A percentile compares a stretch with the other conserved stretches of the same genome.
Conservation (phyloP, 2,888 invertebrate species). For the Apomyelois bistriatella region DNA sequence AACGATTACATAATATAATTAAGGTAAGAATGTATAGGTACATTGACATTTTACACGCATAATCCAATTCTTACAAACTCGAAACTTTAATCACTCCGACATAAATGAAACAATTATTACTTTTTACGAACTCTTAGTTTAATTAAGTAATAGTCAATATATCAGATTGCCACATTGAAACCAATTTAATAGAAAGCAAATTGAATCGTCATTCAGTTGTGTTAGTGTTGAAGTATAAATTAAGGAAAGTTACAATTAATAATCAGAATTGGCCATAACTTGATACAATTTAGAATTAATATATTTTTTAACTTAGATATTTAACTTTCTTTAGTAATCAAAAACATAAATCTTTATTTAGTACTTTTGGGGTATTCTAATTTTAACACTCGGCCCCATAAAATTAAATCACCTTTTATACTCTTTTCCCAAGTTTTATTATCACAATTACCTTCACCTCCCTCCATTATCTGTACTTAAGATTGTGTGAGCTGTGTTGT, state of each 20-base stretch:
- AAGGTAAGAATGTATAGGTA: too few relatives aligned
- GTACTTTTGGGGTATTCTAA: too few relatives aligned
- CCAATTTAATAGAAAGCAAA: slow-evolving; percentile 12
- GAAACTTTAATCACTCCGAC: too few relatives aligned
- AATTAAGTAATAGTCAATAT: background rate
- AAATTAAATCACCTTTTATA: too few relatives aligned
- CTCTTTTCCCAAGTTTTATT: background rate
- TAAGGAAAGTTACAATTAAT: slow-evolving; percentile 2
- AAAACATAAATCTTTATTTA: too few relatives aligned
- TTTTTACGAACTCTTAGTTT: background rate
- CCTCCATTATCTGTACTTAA: slow-evolving; percentile 21
- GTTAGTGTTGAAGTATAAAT: too few relatives aligned
- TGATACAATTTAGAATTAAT: background rate
- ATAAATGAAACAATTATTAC: background rate
- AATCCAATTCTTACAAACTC: background rate
- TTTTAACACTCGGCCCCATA: too few relatives aligned
- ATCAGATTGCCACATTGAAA: background rate
- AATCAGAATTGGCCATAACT: slow-evolving; percentile 7
- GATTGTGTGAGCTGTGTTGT: slow-evolving; percentile 36
- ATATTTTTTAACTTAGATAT: background rate
- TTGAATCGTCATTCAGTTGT: background rate
- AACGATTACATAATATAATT: too few relatives aligned
- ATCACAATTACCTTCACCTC: background rate
- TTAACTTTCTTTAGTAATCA: too few relatives aligned
- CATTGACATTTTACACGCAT: background rate